phyloP scores from a whole-genome alignment of 2,113 vertebrate species.

The Cricetomys ansorgei region DNA sequence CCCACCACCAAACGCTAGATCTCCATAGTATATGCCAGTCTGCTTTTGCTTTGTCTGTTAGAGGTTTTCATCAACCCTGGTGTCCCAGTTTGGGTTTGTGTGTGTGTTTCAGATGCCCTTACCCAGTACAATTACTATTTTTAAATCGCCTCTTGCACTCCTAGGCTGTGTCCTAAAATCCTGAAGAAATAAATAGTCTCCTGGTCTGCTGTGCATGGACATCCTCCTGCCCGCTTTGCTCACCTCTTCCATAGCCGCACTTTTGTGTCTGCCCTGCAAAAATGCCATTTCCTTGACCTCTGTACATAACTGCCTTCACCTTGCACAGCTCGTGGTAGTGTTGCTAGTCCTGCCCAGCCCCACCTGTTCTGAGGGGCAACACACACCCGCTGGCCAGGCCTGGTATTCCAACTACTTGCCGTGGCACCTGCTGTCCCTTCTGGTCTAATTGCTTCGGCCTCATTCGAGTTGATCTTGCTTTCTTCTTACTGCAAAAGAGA shows the following conservation, averaged over 20 bases:
- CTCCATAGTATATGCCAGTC: not conserved
- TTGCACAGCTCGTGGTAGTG: not conserved
- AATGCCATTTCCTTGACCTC: not conserved
- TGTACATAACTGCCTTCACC: fast-evolving
- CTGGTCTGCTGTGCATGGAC: not conserved
- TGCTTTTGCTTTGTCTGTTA: not conserved
- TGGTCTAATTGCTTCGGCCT: not conserved
- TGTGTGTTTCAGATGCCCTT: not conserved
- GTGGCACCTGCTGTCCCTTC: not conserved
- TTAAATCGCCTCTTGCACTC: not conserved
- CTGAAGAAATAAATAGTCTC: not conserved
- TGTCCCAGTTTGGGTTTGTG: not conserved
- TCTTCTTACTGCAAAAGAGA: not conserved
- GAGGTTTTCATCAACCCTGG: not conserved
- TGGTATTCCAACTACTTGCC: not conserved
- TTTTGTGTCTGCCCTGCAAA: too few species aligned
- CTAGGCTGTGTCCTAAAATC: not conserved
- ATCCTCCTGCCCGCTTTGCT: fast-evolving
- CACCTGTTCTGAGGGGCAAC: not conserved
- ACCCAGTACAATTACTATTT: not conserved
- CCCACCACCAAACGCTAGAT: not conserved
- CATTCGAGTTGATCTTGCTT: not conserved
- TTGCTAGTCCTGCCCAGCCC: not conserved
- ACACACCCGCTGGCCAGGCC: too few species aligned
- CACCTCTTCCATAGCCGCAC: fast-evolving